Evolutionary conservation across 1,140 invertebrate genomes (phyloP).

Genomic region (Parapsyche elsis): DNA sequence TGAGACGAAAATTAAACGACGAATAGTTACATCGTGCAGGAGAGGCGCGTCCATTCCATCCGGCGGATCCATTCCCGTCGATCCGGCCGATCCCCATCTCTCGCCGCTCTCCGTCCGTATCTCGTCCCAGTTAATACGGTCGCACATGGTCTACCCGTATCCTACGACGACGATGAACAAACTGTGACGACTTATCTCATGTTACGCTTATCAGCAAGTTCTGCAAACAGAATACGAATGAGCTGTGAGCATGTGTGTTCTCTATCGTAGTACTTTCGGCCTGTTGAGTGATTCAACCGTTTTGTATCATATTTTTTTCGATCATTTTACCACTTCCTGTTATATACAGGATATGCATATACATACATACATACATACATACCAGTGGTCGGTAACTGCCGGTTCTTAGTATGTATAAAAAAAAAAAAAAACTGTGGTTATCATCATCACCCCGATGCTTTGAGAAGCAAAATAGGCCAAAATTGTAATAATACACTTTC

Average conservation of each 20-base stretch:
- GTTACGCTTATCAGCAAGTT: slow-evolving; percentile 14
- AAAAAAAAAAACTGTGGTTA: no score
- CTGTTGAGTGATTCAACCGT: no score
- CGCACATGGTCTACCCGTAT: slow-evolving; percentile 46
- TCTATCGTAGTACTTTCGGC: background rate
- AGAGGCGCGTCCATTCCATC: slow-evolving; percentile 55
- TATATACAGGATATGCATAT: no score
- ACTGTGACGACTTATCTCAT: slow-evolving; percentile 8
- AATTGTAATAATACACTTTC: no score
- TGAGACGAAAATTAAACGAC: no score
- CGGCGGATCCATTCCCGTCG: slow-evolving; percentile 35
- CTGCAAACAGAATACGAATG: background rate
- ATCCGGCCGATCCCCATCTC: slow-evolving; percentile 12
- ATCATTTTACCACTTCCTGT: no score
- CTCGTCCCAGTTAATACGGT: slow-evolving; percentile 55
- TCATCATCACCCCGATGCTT: no score
- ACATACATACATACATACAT: no score
- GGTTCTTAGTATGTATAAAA: no score
- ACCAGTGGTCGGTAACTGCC: no score
- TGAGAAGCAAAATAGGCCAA: no score
- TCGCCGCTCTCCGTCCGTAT: slow-evolving; percentile 47
- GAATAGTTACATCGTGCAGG: slow-evolving; percentile 59
- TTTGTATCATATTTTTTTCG: no score
- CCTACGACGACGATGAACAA: background rate
- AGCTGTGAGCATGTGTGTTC: background rate